Evolutionary conservation across 2,113 vertebrate species (phyloP).

Genomic region (Phalacrocorax carbo): DNA sequence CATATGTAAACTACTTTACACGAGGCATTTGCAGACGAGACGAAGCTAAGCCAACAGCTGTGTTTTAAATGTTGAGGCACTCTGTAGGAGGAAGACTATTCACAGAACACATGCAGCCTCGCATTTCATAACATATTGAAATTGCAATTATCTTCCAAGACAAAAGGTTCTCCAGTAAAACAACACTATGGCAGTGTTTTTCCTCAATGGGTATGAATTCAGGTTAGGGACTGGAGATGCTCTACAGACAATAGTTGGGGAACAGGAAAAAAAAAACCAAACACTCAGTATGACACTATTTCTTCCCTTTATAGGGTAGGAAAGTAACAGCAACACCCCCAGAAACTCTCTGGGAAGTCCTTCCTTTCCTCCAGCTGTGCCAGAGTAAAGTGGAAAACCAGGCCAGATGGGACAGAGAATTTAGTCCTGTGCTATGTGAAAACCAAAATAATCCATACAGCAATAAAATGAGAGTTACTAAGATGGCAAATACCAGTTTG

Average conservation of each 20-base stretch:
- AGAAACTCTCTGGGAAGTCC: not conserved
- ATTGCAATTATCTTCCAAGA: not conserved
- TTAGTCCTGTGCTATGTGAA: not conserved
- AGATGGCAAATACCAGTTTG: not conserved
- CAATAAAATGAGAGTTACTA: not conserved
- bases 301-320: not conserved
- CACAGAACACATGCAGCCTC: not conserved
- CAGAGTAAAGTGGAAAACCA: rapidly evolving
- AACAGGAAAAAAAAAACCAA: not conserved
- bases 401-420: not conserved
- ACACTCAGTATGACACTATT: not conserved
- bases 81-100: not conserved
- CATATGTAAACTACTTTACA: not conserved
- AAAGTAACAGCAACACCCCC: not conserved
- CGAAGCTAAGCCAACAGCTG: not conserved
- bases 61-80: not conserved
- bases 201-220: not conserved
- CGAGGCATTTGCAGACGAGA: not conserved
- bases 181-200: not conserved
- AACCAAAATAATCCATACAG: not conserved
- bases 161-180: not conserved
- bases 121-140: not conserved
- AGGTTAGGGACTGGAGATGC: not conserved
- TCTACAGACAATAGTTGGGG: not conserved
- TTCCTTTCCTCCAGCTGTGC: not conserved